Evolutionary conservation across 2,113 vertebrate genomes (phyloP).

Genomic region (Lanius collurio): DNA sequence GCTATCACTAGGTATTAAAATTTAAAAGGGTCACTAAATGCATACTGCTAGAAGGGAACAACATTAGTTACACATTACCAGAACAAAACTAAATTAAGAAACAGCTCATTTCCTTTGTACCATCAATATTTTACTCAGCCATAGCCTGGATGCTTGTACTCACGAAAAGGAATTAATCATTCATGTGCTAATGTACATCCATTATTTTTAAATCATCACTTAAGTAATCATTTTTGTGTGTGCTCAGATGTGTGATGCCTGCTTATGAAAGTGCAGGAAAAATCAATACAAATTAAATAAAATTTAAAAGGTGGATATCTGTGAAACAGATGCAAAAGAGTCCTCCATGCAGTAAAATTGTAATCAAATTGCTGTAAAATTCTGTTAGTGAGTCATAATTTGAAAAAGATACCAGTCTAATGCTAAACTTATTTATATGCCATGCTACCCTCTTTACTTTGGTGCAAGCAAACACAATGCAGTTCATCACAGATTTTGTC

Average conservation of each 20-base stretch:
- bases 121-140: conserved; percentile 71
- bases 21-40: conserved; percentile 67
- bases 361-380: conserved; percentile 29
- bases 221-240: conserved; percentile 58
- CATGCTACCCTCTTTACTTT: not conserved
- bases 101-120: conserved; percentile 70
- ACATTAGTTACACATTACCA: conserved; percentile 73
- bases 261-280: conserved; percentile 48
- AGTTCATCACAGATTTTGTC: conserved; percentile 17
- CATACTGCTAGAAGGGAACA: conserved; percentile 64
- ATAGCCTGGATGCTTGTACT: conserved; percentile 53
- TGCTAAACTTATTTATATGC: conserved; percentile 1
- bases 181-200: conserved; percentile 61
- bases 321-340: conserved; percentile 32
- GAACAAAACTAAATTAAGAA: conserved; percentile 76
- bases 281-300: conserved; percentile 67
- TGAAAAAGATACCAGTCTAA: conserved; percentile 1
- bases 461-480: not conserved
- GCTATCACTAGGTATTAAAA: conserved; percentile 53
- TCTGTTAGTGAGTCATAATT: not conserved
- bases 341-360: conserved; percentile 15
- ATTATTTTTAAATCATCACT: conserved; percentile 74
- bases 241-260: conserved; percentile 50
- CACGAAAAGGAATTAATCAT: conserved; percentile 68
- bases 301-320: conserved; percentile 53